phyloP scores from a whole-genome alignment of 1,140 invertebrate species.

The Hycleus phaleratus region DNA sequence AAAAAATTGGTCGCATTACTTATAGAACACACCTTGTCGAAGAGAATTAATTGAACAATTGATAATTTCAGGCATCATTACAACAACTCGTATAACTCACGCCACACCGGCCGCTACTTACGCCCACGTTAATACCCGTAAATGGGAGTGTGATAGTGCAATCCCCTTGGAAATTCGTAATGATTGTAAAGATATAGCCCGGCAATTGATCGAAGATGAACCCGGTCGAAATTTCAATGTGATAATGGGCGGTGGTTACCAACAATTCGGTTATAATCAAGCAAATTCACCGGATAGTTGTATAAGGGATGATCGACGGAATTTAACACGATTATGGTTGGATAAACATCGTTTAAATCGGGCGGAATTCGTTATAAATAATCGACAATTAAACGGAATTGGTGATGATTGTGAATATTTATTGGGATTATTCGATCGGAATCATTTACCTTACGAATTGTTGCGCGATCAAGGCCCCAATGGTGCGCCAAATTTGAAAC shows the following conservation, averaged over 20 bases:
- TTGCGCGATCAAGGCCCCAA: constrained; percentile 53
- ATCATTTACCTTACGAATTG: constrained; percentile 40
- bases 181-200: constrained; percentile 50
- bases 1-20: no score
- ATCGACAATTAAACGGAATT: constrained; percentile 51
- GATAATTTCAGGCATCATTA: constrained; percentile 59
- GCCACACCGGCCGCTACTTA: constrained; percentile 83
- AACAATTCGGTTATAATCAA: constrained; percentile 46
- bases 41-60: no score
- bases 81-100: constrained; percentile 84
- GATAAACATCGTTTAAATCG: constrained; percentile 48
- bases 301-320: constrained; percentile 57
- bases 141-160: constrained; percentile 66
- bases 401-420: constrained; percentile 59
- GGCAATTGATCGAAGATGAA: constrained; percentile 52
- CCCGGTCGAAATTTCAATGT: constrained; percentile 61
- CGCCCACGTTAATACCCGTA: constrained; percentile 63
- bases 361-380: constrained; percentile 56
- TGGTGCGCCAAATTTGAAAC: constrained; percentile 70
- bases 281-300: constrained; percentile 60
- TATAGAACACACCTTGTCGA: no score
- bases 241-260: constrained; percentile 43
- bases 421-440: constrained; percentile 70
- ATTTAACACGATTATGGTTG: constrained; percentile 64
- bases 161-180: constrained; percentile 50